Conservation (phyloP, 64 coral and sea anemone genomes). For the Platygyra sinensis region DNA sequence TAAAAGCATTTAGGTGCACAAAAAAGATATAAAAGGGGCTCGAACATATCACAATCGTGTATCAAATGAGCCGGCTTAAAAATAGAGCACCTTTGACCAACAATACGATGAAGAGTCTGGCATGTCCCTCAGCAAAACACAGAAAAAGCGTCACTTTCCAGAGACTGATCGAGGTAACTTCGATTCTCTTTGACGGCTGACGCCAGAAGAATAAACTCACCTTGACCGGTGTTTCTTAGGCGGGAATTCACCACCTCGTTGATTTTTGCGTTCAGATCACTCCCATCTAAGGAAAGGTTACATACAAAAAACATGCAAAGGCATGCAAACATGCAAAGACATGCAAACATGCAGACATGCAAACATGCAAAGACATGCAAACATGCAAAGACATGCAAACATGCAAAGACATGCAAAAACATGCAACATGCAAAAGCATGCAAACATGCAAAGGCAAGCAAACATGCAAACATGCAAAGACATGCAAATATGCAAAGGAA, state of each 20-base stretch:
- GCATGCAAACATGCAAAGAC: background rate
- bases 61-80: too few species aligned
- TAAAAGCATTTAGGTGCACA: too few species aligned
- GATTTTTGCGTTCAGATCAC: background rate
- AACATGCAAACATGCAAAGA: background rate
- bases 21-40: too few species aligned
- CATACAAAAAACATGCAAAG: background rate
- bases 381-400: background rate
- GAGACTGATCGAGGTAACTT: background rate
- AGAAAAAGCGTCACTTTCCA: too few species aligned
- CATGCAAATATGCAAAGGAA: background rate
- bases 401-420: too few species aligned
- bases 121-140: too few species aligned
- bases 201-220: background rate
- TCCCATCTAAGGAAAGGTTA: slow-evolving; percentile 2
- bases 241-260: background rate
- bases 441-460: background rate
- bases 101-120: too few species aligned
- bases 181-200: background rate
- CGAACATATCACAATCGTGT: too few species aligned
- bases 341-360: background rate
- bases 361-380: background rate
- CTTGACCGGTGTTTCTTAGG: background rate
- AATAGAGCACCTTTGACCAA: too few species aligned
- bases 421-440: background rate